Conservation (phyloP, 1,140 invertebrate species). For the Micrasema minimum region DNA sequence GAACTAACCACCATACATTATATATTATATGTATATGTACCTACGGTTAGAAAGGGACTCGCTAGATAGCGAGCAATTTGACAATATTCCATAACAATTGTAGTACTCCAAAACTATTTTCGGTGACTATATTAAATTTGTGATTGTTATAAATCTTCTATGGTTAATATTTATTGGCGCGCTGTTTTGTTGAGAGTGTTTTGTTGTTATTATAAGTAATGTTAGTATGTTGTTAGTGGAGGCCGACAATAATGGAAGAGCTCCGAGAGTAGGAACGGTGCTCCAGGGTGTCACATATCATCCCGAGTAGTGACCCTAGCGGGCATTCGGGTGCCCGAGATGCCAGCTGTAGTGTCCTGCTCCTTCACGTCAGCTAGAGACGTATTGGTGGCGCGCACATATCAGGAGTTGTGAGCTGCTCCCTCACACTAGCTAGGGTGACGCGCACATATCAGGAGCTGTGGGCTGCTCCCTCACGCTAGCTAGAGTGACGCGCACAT, state of each 20-base stretch:
- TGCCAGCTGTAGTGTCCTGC: too few species aligned
- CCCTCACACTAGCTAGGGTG: too few species aligned
- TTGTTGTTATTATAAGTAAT: conserved; percentile 15
- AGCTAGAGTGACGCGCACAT: too few species aligned
- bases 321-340: neutral
- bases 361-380: too few species aligned
- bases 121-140: conserved; percentile 31
- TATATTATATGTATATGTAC: too few species aligned
- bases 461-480: too few species aligned
- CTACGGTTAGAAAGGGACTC: too few species aligned
- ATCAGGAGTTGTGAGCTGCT: too few species aligned
- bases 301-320: conserved; percentile 5
- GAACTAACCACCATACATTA: too few species aligned
- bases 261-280: conserved; percentile 3
- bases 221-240: neutral
- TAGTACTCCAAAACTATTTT: conserved; percentile 28
- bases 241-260: conserved; percentile 17
- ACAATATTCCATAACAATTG: conserved; percentile 17
- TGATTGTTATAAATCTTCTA: conserved; percentile 25
- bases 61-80: neutral
- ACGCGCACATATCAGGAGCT: too few species aligned
- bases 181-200: conserved; percentile 24
- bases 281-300: conserved; percentile 30
- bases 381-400: too few species aligned
- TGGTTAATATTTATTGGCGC: conserved; percentile 28